Evolutionary conservation across 2,113 vertebrate species (phyloP), one percentile per base, ranked within the genome.

Genomic region (Saguinus midas): DNA sequence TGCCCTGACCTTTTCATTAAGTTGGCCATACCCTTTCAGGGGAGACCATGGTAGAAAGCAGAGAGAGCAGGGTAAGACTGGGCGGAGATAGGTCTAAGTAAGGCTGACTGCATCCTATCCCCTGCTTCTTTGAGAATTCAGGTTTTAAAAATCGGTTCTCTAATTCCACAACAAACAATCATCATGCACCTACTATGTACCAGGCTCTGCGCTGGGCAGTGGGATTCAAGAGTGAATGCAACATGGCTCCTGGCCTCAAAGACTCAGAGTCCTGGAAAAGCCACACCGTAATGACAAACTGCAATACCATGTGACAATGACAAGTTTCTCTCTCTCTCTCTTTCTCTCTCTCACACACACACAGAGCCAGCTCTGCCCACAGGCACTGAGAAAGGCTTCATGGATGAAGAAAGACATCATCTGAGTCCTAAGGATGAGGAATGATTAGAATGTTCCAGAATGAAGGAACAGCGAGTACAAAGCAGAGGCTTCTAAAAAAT

Each of bases 181-280:
- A 0, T 81, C 73, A 40, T 7, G 5, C 37, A 17, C 6, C 55
- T 35, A 27, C 32, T 45, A 5, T 25, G 13, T 2, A 1, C 18
- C 45, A 55, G n/a, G 35, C 2, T 75, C 45, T 55, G 23, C 3
- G 1, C 11, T 37, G n/a, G 18, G 23, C 11, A 50, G 8, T 84
- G 58, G 10, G 29, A 40, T n/a, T 90, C 66, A 61, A 81, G 43
- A 81, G 57, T 90, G 48, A 81, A 58, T 55, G 17, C 21, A 81
- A n/a, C 11, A 21, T 5, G 48, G 66, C 43, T 90, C 4, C 68
- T 70, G 37, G 32, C 17, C 52, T 84, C 61, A 48, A 52, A 18
- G 68, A 70, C 40, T 61, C 27, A 40, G 32, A 61, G 35, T 91
- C 23, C 9, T 85, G 21, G 29, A 72, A 80, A 37, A 29, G 43